Percentiles rank a stretch among this genome's conserved stretches.
Conservation (phyloP, 1,140 invertebrate species). For the Apis cerana region DNA sequence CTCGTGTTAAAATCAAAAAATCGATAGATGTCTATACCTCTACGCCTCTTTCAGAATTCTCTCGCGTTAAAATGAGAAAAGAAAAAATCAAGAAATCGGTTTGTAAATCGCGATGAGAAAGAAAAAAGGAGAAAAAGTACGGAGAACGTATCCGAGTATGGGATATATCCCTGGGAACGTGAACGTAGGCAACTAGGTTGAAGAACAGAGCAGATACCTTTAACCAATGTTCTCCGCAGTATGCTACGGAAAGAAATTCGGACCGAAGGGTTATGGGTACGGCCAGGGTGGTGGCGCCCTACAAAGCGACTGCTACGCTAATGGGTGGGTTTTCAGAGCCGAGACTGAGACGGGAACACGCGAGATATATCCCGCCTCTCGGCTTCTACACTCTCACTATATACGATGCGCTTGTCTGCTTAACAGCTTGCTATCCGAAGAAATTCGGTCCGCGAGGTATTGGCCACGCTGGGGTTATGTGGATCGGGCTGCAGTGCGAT, state of each 20-base stretch:
- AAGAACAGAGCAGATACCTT: constrained; percentile 60
- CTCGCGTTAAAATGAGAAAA: too few relatives aligned
- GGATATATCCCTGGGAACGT: background rate
- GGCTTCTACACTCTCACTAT: constrained; percentile 75
- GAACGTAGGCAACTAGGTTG: background rate
- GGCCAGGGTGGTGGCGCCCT: constrained; percentile 95
- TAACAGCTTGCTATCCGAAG: constrained; percentile 86
- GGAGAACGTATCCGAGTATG: background rate
- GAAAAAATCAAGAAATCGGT: background rate
- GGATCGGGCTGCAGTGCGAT: constrained; percentile 83
- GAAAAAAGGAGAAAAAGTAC: too few relatives aligned
- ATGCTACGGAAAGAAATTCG: constrained; percentile 96
- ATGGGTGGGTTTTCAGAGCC: constrained; percentile 84
- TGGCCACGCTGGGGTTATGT: constrained; percentile 88
- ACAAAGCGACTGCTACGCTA: constrained; percentile 90
- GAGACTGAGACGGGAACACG: constrained; percentile 68
- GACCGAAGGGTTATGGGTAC: constrained; percentile 96
- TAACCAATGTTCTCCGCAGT: constrained; percentile 84
- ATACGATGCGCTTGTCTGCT: constrained; percentile 80
- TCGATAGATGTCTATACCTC: too few relatives aligned
- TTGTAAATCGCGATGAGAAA: background rate
- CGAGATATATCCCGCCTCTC: constrained; percentile 68
- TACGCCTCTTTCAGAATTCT: too few relatives aligned
- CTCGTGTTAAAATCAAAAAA: too few relatives aligned
- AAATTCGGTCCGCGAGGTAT: constrained; percentile 92